Percentiles rank a stretch among this genome's conserved stretches.
Evolutionary conservation across 2,113 vertebrate genomes (phyloP).

Genomic region (Cebidichthys violaceus): DNA sequence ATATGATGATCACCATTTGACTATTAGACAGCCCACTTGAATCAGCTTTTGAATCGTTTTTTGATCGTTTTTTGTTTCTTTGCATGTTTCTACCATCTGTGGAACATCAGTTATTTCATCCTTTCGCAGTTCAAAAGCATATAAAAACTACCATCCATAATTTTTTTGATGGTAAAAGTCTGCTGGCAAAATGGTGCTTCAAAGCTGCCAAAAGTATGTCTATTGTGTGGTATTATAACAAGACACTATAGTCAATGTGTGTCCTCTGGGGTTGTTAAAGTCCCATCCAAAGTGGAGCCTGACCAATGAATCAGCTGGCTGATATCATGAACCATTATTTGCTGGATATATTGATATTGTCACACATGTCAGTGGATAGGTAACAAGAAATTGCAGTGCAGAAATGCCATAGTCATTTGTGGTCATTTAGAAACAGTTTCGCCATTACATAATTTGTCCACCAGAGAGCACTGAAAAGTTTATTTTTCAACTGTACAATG

Average conservation of each 20-base stretch:
- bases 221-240: background rate
- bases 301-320: background rate
- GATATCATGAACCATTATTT: background rate
- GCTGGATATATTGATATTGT: background rate
- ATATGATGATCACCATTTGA: background rate
- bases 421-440: background rate
- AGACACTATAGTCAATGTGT: background rate
- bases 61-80: slow-evolving; percentile 30
- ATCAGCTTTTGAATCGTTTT: slow-evolving; percentile 7
- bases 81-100: slow-evolving; percentile 50
- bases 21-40: slow-evolving; percentile 4
- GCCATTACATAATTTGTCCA: background rate
- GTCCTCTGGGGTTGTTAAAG: background rate
- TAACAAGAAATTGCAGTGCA: background rate
- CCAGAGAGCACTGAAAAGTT: slow-evolving; percentile 2
- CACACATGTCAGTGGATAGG: background rate
- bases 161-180: slow-evolving; percentile 1
- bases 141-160: slow-evolving; percentile 23
- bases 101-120: slow-evolving; percentile 22
- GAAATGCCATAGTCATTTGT: background rate
- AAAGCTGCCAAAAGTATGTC: background rate
- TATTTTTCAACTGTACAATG: background rate
- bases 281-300: background rate
- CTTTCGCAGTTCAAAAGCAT: background rate
- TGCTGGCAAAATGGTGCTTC: background rate